These are phyloP conservation scores for Melospiza georgiana DNA, from an alignment of 2,113 vertebrate genomes.

Conservation along the genomic window DNA sequence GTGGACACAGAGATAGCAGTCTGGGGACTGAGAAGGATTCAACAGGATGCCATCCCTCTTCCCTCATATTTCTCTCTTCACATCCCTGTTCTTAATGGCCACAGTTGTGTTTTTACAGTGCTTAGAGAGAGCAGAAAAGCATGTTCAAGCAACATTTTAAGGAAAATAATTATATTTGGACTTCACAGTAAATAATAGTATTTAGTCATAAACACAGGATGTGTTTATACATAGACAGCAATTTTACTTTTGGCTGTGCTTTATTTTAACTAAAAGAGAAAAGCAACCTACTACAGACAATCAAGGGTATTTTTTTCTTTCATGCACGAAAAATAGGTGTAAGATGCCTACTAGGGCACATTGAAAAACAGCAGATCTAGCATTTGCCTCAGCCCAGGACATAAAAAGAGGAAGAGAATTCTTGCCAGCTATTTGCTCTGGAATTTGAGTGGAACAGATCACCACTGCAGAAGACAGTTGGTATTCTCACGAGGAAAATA, in stretches of 20 bases:
- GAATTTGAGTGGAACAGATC: not conserved
- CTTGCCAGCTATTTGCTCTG: not conserved
- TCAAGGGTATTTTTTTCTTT: not conserved
- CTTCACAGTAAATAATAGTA: not conserved
- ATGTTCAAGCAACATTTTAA: not conserved
- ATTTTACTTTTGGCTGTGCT: not conserved
- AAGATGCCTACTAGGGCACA: not conserved
- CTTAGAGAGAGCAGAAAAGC: not conserved
- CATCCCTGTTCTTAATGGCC: rapidly evolving
- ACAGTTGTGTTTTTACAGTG: not conserved
- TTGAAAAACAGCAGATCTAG: not conserved
- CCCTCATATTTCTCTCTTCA: not conserved
- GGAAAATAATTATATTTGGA: not conserved
- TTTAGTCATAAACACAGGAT: not conserved
- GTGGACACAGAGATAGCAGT: not conserved
- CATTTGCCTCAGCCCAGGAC: not conserved
- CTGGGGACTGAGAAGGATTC: not conserved
- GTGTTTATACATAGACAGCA: rapidly evolving
- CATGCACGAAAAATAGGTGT: not conserved
- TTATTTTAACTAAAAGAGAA: not conserved
- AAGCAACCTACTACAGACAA: not conserved
- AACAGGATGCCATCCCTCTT: not conserved
- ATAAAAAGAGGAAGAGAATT: not conserved
- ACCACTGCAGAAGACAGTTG: not conserved
- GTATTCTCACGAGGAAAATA: not conserved